Evolutionary conservation across 2,797 vertebrate species (phyloP).

Genomic region (Enteromius paludinosus): DNA sequence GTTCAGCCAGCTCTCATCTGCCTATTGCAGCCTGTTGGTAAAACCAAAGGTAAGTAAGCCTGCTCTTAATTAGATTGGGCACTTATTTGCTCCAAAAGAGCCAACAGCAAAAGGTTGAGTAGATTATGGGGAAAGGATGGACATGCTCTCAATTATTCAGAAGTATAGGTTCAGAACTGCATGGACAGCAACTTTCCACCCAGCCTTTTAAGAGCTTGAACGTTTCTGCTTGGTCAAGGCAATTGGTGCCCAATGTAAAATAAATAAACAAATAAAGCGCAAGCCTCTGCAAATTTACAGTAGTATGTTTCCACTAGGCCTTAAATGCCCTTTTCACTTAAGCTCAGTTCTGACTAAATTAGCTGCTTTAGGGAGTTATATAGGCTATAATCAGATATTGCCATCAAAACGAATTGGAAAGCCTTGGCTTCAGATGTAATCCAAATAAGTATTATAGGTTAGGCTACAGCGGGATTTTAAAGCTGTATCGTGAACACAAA

Average conservation of each 20-base stretch:
- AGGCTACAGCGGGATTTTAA: slow-evolving; percentile 10
- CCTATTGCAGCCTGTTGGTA: slow-evolving; percentile 60
- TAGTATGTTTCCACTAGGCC: slow-evolving; percentile 65
- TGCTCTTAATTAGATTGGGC: slow-evolving; percentile 74
- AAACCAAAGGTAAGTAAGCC: slow-evolving; percentile 72
- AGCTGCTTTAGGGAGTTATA: slow-evolving; percentile 22
- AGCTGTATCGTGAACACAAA: not conserved
- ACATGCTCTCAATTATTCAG: slow-evolving; percentile 74
- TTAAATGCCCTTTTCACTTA: slow-evolving; percentile 34
- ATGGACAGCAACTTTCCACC: slow-evolving; percentile 79
- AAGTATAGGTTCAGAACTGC: slow-evolving; percentile 77
- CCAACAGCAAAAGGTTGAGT: slow-evolving; percentile 77
- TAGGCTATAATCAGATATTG: slow-evolving; percentile 26
- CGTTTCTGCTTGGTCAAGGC: slow-evolving; percentile 80
- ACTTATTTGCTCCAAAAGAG: slow-evolving; percentile 79
- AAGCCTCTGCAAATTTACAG: slow-evolving; percentile 74
- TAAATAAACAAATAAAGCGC: slow-evolving; percentile 63
- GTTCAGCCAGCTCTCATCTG: slow-evolving; percentile 65
- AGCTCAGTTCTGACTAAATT: slow-evolving; percentile 40
- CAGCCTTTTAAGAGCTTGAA: slow-evolving; percentile 76
- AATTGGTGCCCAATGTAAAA: slow-evolving; percentile 66
- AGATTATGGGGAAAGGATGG: slow-evolving; percentile 70
- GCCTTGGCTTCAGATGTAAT: not conserved
- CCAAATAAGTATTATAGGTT: not conserved
- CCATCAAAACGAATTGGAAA: slow-evolving; percentile 11